Evolutionary conservation across 2,888 invertebrate genomes (phyloP), one percentile per base, ranked within the genome.

Genomic region (Craniophora ligustri): DNA sequence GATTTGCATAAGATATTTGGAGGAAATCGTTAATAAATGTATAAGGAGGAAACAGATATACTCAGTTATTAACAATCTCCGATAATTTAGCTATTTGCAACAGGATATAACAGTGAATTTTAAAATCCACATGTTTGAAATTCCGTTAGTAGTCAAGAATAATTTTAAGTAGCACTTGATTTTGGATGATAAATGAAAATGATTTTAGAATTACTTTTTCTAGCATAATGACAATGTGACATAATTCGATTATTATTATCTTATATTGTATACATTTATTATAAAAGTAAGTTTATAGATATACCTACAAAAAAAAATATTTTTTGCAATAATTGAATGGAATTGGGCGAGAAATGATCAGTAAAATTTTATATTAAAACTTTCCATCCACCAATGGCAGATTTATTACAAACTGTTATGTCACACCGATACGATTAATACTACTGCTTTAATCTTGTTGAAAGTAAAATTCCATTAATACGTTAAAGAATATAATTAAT

Each of bases 1-100:
- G 58, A 75, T 79, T 79, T 78, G 70, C 71, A 75, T 76, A 72
- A 60, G 50, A 73, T 51, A 58, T 61, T 59, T 67, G 60, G 46
- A 70, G 73, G 64, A 70, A 67, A 67, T 54, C 67, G 47, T 67
- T 70, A 62, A 70, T 70, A 51, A 72, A 60, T 23, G 23, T 40
- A 65, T 28, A 16, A 41, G 19, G 45, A 72, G 69, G 69, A 72
- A 70, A 65, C 57, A 49, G 31, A 57, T 55, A 48, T 44, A 51
- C 26, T 50, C 26, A 38, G 40, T 48, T 48, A 56, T 68, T 54
- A 68, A 38, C 46, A 23, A 51, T 35, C 49, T 53, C 28, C 44
- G 44, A 34, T 46, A 44, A 68, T 59, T 65, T 55, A 49, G 36
- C 19, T 51, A 67, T 63, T 56, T 13, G 57, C 51, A 63, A 56